phyloP scores from a whole-genome alignment of 2,113 vertebrate genomes.

The Cinclus mexicanus region DNA sequence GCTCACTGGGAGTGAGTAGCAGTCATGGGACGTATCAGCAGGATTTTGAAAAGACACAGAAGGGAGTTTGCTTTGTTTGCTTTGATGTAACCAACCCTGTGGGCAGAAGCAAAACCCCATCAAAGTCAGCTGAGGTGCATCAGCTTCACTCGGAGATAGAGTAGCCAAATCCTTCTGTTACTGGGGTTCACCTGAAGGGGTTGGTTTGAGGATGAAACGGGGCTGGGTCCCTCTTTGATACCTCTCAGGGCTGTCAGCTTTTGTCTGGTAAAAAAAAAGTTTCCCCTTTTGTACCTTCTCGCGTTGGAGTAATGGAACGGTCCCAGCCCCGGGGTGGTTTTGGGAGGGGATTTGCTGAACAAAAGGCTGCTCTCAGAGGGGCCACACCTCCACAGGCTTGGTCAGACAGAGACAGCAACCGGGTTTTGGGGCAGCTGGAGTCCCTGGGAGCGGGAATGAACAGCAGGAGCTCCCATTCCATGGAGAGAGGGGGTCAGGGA shows the following conservation, averaged over 20 bases:
- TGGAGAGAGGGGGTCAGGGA: background rate
- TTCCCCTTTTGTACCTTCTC: background rate
- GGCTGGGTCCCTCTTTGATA: background rate
- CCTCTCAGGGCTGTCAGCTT: background rate
- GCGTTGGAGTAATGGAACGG: accelerated
- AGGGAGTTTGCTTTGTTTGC: background rate
- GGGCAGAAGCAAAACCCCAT: background rate
- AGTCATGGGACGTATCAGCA: background rate
- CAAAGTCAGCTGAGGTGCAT: accelerated
- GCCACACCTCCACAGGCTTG: background rate
- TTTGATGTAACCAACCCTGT: background rate
- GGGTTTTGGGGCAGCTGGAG: background rate
- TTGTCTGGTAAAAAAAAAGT: background rate
- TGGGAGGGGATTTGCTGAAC: background rate
- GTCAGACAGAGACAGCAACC: background rate
- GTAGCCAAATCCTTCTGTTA: background rate
- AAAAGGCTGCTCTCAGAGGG: background rate
- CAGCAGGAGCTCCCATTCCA: background rate
- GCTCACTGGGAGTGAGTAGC: background rate
- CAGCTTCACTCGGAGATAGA: background rate
- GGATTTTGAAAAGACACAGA: background rate
- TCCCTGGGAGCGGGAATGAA: background rate
- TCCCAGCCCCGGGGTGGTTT: background rate
- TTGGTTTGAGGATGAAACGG: background rate
- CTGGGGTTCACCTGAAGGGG: background rate